These are phyloP conservation scores for Pangasius macronema DNA, from an alignment of 2,797 vertebrate genomes.

Conservation along the genomic window DNA sequence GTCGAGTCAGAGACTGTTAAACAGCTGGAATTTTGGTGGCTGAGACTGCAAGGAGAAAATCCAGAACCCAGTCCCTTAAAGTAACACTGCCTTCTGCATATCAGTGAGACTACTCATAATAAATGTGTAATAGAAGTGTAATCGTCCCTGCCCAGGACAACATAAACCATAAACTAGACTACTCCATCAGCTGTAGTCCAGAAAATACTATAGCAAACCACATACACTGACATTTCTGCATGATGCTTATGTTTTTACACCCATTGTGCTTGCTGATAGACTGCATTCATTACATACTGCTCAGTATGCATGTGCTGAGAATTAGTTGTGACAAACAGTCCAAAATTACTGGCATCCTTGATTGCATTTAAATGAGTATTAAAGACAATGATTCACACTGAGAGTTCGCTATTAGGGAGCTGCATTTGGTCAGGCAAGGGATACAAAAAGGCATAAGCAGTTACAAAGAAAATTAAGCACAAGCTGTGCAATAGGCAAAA, in stretches of 20 bases:
- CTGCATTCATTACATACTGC: conserved; percentile 1
- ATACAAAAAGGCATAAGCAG: not conserved
- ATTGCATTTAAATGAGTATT: conserved; percentile 19
- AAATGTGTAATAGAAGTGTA: not conserved
- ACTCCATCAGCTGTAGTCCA: not conserved
- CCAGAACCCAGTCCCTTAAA: not conserved
- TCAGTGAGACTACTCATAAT: not conserved
- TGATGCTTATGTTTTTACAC: not conserved
- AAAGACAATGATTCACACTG: not conserved
- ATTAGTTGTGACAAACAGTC: conserved; percentile 10
- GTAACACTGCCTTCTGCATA: not conserved
- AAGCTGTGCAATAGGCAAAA: not conserved
- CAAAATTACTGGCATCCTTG: conserved; percentile 14
- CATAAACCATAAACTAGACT: not conserved
- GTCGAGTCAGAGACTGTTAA: not conserved
- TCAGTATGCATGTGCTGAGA: not conserved
- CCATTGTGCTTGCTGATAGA: not conserved
- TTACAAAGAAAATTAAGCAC: not conserved
- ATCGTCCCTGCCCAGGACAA: not conserved
- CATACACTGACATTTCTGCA: not conserved
- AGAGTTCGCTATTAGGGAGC: not conserved
- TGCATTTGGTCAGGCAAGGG: not conserved
- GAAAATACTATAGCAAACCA: not conserved
- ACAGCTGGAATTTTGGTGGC: not conserved
- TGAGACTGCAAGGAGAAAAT: not conserved